These are phyloP conservation scores for Scaptomyza flava DNA, from an alignment of 2,888 invertebrate species.

Conservation along the genomic window DNA sequence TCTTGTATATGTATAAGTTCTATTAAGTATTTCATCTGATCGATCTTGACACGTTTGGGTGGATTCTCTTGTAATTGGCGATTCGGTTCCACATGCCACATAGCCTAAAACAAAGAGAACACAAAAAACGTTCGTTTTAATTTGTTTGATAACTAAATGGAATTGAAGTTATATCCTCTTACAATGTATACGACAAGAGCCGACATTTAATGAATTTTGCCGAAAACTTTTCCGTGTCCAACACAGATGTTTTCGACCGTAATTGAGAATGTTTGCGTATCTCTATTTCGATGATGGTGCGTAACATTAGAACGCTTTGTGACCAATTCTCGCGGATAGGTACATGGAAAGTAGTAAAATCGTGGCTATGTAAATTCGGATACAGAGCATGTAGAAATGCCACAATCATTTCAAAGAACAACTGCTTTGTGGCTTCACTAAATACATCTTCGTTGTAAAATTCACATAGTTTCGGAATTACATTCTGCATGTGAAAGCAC, in stretches of 20 bases:
- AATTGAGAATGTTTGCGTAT: constrained; percentile 67
- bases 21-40: constrained; percentile 70
- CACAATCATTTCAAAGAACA: constrained; percentile 68
- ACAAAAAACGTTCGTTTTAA: too few species aligned
- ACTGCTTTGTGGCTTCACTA: constrained; percentile 72
- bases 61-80: constrained; percentile 1
- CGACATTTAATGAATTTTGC: constrained; percentile 74
- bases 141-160: not conserved
- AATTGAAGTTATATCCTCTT: constrained; percentile 10
- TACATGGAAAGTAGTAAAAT: constrained; percentile 69
- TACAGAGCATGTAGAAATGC: constrained; percentile 68
- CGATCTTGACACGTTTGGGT: constrained; percentile 66
- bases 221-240: constrained; percentile 59
- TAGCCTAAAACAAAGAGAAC: constrained; percentile 50
- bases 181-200: constrained; percentile 77
- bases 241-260: constrained; percentile 46
- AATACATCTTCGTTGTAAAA: constrained; percentile 73
- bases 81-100: constrained; percentile 66
- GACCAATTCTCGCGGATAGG: constrained; percentile 64
- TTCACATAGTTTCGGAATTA: constrained; percentile 75
- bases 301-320: constrained; percentile 72
- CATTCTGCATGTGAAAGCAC: constrained; percentile 70
- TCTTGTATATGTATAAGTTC: constrained; percentile 54
- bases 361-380: constrained; percentile 69
- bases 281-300: constrained; percentile 76